phyloP scores from a whole-genome alignment of 2,888 invertebrate species.

The Cryptocephalus moraei region DNA sequence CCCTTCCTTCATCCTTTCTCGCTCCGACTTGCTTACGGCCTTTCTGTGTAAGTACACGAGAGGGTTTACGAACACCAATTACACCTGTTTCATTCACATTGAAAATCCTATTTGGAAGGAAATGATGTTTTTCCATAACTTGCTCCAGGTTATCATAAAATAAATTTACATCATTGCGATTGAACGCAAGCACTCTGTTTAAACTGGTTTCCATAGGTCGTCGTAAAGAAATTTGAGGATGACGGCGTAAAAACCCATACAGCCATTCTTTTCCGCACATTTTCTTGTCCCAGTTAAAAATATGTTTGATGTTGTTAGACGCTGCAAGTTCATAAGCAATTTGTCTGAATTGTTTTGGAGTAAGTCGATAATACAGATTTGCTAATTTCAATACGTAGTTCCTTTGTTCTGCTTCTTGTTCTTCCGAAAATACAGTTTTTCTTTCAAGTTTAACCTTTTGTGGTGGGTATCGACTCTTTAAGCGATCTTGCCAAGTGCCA shows the following conservation, averaged over 20 bases:
- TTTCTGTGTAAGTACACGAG: conserved; percentile 5
- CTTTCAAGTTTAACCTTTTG: no score
- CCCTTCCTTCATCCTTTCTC: conserved; percentile 8
- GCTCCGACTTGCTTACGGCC: conserved; percentile 10
- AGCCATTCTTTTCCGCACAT: conserved; percentile 1
- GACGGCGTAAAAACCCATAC: conserved; percentile 4
- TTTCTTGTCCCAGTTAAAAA: conserved; percentile 1
- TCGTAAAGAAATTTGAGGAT: conserved; percentile 6
- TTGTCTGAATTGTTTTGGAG: conserved; percentile 4
- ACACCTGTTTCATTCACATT: no score
- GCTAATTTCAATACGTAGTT: no score
- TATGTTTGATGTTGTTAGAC: conserved; percentile 5
- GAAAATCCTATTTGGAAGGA: no score
- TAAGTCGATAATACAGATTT: no score
- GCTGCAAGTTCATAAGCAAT: conserved; percentile 6
- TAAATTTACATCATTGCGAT: conserved; percentile 2
- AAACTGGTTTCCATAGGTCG: conserved; percentile 4
- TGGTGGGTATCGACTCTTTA: no score
- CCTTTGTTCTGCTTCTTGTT: no score
- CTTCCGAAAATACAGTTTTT: no score
- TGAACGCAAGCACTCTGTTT: conserved; percentile 5
- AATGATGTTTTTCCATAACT: conserved; percentile 4
- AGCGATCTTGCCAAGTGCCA: conserved; percentile 3
- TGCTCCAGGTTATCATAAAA: conserved; percentile 5
- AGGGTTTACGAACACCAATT: no score